Evolutionary conservation across 2,888 invertebrate species (phyloP).

Genomic region (Erebia epiphron): DNA sequence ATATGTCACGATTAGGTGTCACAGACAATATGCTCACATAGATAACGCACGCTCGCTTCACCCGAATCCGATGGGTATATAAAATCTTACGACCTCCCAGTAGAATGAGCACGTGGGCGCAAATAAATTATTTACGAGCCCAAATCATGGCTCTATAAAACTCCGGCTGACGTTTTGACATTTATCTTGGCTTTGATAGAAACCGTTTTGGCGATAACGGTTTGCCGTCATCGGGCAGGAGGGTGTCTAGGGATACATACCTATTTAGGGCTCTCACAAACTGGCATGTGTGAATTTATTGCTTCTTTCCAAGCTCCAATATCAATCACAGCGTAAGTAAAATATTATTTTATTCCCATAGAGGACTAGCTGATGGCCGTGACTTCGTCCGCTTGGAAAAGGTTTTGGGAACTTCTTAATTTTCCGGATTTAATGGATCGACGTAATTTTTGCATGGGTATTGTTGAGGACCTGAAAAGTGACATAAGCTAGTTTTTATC

Average conservation of each 20-base stretch:
- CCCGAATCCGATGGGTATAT: constrained; percentile 29
- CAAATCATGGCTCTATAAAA: constrained; percentile 35
- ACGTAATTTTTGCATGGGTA: no score
- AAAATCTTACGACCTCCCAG: constrained; percentile 29
- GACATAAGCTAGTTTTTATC: no score
- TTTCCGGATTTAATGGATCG: no score
- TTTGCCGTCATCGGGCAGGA: constrained; percentile 2
- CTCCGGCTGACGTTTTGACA: constrained; percentile 28
- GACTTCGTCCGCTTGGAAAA: no score
- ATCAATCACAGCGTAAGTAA: no score
- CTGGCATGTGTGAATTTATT: not conserved
- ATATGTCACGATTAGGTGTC: constrained; percentile 9
- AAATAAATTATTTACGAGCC: constrained; percentile 36
- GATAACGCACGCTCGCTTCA: constrained; percentile 17
- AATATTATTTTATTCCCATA: no score
- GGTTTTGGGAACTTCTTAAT: no score
- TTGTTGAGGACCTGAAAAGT: no score
- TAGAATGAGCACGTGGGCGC: constrained; percentile 25
- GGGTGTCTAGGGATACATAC: not conserved
- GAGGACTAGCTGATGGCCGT: no score
- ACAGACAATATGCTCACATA: constrained; percentile 10
- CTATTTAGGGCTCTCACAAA: not conserved
- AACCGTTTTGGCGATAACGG: constrained; percentile 14
- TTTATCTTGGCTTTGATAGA: constrained; percentile 26
- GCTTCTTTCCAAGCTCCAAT: no score